phyloP scores from a whole-genome alignment of 2,113 vertebrate genomes.

The Cyanoliseus patagonus region DNA sequence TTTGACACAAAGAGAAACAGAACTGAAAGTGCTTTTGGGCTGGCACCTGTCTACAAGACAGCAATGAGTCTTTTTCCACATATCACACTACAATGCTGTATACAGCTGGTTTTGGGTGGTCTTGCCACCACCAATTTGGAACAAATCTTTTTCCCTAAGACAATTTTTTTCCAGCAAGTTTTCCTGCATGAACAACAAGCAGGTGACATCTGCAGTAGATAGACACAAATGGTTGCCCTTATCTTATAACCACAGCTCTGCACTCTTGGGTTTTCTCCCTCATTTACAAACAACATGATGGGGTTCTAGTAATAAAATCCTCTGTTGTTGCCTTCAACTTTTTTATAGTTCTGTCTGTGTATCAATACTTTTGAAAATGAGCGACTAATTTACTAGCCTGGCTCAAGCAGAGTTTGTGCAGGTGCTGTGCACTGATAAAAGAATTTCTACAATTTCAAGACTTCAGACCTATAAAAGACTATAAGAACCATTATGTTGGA shows the following conservation, averaged over 20 bases:
- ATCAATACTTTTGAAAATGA: background rate
- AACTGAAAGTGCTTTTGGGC: background rate
- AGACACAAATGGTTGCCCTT: background rate
- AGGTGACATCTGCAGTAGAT: background rate
- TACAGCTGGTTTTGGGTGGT: background rate
- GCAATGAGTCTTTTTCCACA: background rate
- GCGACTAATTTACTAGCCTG: background rate
- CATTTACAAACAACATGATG: background rate
- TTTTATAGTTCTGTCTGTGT: background rate
- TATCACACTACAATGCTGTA: background rate
- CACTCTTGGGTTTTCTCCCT: background rate
- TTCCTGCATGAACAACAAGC: background rate
- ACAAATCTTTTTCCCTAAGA: background rate
- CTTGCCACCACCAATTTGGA: background rate
- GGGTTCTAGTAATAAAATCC: background rate
- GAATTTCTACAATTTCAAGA: conserved; percentile 20
- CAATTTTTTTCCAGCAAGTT: background rate
- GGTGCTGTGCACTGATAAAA: background rate
- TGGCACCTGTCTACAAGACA: background rate
- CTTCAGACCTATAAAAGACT: conserved; percentile 3
- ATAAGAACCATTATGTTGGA: background rate
- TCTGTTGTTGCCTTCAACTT: background rate
- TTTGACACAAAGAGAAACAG: background rate
- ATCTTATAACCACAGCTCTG: background rate
- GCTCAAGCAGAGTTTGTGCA: conserved; percentile 9